phyloP scores from a whole-genome alignment of 2,797 vertebrate genomes.

The Cetoscarus ocellatus region DNA sequence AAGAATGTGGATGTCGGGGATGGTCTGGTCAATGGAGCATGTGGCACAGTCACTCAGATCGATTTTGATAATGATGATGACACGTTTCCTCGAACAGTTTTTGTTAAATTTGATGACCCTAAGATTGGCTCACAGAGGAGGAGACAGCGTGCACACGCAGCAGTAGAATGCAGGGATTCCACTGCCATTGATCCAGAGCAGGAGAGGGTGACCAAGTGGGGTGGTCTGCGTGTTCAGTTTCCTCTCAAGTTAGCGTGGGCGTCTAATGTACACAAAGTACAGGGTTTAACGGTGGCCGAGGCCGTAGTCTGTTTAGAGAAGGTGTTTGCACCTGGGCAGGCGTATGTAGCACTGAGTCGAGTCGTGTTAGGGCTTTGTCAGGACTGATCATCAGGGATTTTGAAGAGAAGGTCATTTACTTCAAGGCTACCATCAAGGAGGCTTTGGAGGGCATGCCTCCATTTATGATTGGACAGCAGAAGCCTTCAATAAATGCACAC shows the following conservation, averaged over 20 bases:
- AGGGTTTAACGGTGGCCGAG: not conserved
- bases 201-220: not conserved
- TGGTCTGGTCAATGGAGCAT: too few species aligned
- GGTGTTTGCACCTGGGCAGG: not conserved
- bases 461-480: not conserved
- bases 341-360: not conserved
- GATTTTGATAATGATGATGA: too few species aligned
- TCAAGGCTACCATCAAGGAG: not conserved
- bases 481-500: accelerated
- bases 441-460: not conserved
- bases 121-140: not conserved
- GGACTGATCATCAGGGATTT: not conserved
- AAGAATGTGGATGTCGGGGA: conserved; percentile 1
- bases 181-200: conserved; percentile 1
- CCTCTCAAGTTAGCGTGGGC: conserved; percentile 3
- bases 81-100: not conserved
- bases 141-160: not conserved
- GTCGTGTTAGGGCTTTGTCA: not conserved
- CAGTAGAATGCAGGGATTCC: not conserved
- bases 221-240: not conserved
- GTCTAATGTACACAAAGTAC: conserved; percentile 19
- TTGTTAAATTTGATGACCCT: conserved; percentile 18
- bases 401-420: not conserved
- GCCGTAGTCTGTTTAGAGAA: conserved; percentile 1
- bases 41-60: too few species aligned